Evolutionary conservation across 2,888 invertebrate species (phyloP), one percentile per base, ranked within the genome.

Genomic region (Flexamia atlantica): DNA sequence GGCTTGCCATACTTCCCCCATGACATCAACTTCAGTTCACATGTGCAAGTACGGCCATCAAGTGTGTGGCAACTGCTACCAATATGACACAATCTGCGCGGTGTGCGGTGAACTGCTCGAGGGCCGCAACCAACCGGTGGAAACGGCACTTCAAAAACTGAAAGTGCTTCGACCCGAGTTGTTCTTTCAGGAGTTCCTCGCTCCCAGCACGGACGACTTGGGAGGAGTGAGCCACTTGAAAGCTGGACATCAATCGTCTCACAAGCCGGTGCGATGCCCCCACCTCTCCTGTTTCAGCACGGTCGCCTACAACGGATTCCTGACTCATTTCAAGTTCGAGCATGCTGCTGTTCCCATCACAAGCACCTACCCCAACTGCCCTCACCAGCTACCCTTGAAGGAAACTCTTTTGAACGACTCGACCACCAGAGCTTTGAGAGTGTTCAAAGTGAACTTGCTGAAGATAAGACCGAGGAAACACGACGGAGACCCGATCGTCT

Each of bases 51-150:
- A 30, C 1, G 64, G 64, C 28, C 64, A 64, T 12, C 64, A 64
- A 17, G 64, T 64, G 14, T 64, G 64, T 30, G 64, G 64, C 2
- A 64, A 64, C 64, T 64, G 64, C 64, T 64, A 28, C n/a, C 28
- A 64, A 12, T 30, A 64, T 9, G 17, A 64, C 64, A 28, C 2
- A 5, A 28, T 14, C 14, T 64, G 64, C 14, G 25, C 17, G 7
- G 14, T 28, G 30, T 64, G 64, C 28, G 30, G 17, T 14, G 64
- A 64, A 28, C 64, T 14, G 12, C 30, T 64, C 3, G 30, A 28
- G 10, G 64, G 64, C 12, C 64, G 64, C 30, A 64, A 64, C 64
- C 28, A 64, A 3, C 64, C 64, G 17, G 28, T 64, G 5, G 64
- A 64, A 12, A 20, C 17, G 14, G 64, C 30, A 5, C 28, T 64